Percentiles rank a stretch among this genome's conserved stretches.
Conservation (phyloP, 2,888 invertebrate genomes). For the Luperina nickerlii region DNA sequence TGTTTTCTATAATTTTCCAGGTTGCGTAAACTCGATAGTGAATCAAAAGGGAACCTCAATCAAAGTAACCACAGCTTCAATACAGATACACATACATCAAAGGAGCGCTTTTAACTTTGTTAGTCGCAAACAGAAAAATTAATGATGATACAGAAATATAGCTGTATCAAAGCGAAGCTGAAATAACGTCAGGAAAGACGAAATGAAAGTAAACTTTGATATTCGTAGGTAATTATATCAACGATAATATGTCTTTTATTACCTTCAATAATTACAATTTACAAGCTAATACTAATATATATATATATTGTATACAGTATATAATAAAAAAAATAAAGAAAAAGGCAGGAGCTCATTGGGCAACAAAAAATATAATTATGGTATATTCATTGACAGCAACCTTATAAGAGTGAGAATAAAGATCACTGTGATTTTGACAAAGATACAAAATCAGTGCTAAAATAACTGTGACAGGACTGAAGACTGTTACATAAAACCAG, state of each 20-base stretch:
- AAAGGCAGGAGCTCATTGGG: too few relatives aligned
- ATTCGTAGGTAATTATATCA: neutral
- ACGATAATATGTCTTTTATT: too few relatives aligned
- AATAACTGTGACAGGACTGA: neutral
- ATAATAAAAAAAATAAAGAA: too few relatives aligned
- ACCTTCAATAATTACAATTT: too few relatives aligned
- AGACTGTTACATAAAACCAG: constrained; percentile 2
- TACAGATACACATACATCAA: neutral
- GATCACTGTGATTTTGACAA: neutral
- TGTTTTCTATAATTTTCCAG: neutral
- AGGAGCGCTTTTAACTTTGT: neutral
- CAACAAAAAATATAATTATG: too few relatives aligned
- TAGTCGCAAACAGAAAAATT: neutral
- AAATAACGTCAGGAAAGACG: neutral
- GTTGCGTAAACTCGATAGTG: neutral
- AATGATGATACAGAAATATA: neutral
- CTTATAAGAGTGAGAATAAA: neutral
- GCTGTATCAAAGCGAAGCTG: neutral
- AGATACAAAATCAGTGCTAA: neutral
- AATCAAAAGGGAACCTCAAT: neutral
- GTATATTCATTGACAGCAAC: neutral
- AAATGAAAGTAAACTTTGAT: neutral
- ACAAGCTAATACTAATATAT: too few relatives aligned
- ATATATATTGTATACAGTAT: too few relatives aligned
- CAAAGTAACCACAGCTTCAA: neutral